phyloP scores from a whole-genome alignment of 2,797 vertebrate species.

The Salmo trutta region DNA sequence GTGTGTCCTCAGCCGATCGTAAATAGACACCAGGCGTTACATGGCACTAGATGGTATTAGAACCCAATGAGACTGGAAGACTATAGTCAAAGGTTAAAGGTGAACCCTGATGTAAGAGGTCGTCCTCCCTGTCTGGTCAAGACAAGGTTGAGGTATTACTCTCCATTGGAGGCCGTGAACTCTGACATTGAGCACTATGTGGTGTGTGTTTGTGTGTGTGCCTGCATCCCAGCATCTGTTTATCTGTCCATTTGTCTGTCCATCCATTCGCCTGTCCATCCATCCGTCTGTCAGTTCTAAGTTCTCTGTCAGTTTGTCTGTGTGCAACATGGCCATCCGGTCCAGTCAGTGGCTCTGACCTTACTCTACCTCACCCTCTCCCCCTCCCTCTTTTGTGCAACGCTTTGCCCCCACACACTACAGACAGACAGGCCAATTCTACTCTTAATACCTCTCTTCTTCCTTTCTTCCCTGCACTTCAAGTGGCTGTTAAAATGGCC shows the following conservation, averaged over 20 bases:
- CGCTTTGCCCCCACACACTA: background rate
- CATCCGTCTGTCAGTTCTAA: too few species aligned
- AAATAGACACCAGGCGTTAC: background rate
- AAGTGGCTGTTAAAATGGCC: conserved; percentile 48
- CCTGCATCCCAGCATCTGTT: background rate
- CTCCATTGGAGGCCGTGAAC: background rate
- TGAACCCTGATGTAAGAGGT: background rate
- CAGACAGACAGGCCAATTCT: conserved; percentile 23
- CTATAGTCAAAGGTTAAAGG: conserved; percentile 1
- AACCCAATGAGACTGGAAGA: background rate
- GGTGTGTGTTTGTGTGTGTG: conserved; percentile 9
- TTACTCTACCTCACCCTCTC: too few species aligned
- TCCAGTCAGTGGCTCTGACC: background rate
- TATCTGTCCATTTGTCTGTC: too few species aligned
- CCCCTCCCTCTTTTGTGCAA: background rate
- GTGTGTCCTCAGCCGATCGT: background rate
- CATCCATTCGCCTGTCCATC: too few species aligned
- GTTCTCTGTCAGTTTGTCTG: too few species aligned
- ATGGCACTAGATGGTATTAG: background rate
- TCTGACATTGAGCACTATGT: background rate
- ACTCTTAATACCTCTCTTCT: conserved; percentile 29
- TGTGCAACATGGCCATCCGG: background rate
- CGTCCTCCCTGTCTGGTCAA: background rate
- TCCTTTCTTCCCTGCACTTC: conserved; percentile 36
- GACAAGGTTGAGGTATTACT: background rate